Evolutionary conservation across 2,888 invertebrate genomes (phyloP).

Genomic region (Lycocerus yunnanus): DNA sequence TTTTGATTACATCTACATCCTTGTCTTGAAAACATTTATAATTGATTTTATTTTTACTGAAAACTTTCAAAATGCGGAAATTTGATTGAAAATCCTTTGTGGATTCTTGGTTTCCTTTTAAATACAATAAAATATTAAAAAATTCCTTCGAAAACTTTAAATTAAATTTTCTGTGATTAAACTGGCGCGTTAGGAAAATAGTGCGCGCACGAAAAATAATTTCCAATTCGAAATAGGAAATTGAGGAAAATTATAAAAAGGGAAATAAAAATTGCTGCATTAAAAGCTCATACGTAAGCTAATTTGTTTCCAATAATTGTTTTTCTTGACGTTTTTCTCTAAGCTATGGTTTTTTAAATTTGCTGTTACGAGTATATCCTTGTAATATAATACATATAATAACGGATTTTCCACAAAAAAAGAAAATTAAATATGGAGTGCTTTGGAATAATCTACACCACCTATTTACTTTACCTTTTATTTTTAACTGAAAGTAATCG

Average conservation of each 20-base stretch:
- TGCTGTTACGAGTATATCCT: neutral
- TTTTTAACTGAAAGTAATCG: no score
- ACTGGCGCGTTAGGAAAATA: neutral
- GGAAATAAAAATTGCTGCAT: constrained; percentile 31
- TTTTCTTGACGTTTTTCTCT: neutral
- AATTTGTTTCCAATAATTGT: constrained; percentile 1
- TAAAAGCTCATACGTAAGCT: constrained; percentile 28
- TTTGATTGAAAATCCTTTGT: constrained; percentile 33
- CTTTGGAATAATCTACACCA: neutral
- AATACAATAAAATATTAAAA: constrained; percentile 34
- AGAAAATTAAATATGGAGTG: neutral
- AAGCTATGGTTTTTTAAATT: neutral
- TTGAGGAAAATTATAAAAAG: constrained; percentile 14
- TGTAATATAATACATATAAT: neutral
- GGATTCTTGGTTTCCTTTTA: constrained; percentile 17
- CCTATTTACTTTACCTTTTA: no score
- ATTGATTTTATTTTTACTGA: constrained; percentile 27
- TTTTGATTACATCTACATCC: constrained; percentile 21
- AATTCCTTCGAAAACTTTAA: constrained; percentile 23
- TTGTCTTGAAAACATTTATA: constrained; percentile 14
- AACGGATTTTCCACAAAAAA: neutral
- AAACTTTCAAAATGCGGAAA: constrained; percentile 31
- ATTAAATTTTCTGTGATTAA: neutral
- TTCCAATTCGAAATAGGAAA: constrained; percentile 18
- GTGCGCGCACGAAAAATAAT: neutral